phyloP scores from a whole-genome alignment of 2,797 vertebrate species.

The Leptatherina wallacei region DNA sequence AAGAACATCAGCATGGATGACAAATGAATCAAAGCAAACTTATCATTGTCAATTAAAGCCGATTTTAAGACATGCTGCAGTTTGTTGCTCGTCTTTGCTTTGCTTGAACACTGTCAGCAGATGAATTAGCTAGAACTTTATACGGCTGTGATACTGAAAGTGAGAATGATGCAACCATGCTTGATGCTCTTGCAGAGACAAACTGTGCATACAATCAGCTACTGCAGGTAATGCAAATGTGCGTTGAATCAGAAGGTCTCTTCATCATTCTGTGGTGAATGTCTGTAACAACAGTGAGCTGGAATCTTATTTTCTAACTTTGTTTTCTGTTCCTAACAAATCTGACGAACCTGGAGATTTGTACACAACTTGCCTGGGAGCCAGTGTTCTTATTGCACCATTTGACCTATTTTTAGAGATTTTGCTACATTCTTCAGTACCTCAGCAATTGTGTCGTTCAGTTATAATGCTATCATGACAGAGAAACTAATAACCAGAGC shows the following conservation, averaged over 20 bases:
- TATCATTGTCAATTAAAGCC: neutral
- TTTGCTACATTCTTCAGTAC: neutral
- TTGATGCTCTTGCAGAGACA: neutral
- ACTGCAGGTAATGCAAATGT: neutral
- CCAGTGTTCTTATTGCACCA: conserved; percentile 7
- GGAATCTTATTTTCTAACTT: conserved; percentile 4
- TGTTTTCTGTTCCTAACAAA: neutral
- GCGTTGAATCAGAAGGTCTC: neutral
- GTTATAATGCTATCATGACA: conserved; percentile 1
- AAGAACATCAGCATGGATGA: neutral
- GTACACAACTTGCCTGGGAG: neutral
- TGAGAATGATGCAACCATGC: neutral
- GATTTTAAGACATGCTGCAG: conserved; percentile 3
- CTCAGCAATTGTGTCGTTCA: neutral
- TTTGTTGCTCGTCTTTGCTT: conserved; percentile 9
- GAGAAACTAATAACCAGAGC: conserved; percentile 3
- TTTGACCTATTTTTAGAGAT: conserved; percentile 8
- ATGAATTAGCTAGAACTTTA: conserved; percentile 5
- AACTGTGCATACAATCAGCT: conserved; percentile 13
- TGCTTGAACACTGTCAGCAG: neutral
- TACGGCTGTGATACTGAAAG: neutral
- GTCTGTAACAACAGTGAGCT: neutral
- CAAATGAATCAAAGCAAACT: neutral
- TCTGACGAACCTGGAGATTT: conserved; percentile 10
- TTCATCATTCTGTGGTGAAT: conserved; percentile 1